A percentile compares a stretch with the other conserved stretches of the same genome.
These are phyloP conservation scores for Trididemnum clinides DNA, from an alignment of 23 tunicate genomes.

Conservation along the genomic window DNA sequence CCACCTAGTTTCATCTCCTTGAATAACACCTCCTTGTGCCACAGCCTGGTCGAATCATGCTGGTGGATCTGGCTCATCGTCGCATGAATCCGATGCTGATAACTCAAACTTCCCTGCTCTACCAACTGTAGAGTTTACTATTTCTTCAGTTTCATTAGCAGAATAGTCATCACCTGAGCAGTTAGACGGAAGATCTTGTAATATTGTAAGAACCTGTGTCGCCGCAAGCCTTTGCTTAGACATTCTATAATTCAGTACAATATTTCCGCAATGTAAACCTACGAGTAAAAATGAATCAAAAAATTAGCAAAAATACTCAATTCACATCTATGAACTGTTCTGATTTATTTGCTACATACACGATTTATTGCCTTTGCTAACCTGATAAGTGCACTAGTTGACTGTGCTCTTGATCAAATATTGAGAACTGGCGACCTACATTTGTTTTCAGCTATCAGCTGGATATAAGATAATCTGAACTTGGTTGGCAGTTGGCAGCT, in stretches of 20 bases:
- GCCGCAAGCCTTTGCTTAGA: background rate
- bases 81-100: background rate
- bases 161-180: background rate
- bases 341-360: no score
- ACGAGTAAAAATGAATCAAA: background rate
- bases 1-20: background rate
- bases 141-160: background rate
- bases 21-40: no score
- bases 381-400: no score
- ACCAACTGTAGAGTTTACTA: background rate
- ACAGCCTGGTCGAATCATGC: no score
- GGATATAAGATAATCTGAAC: no score
- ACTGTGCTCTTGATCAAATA: no score
- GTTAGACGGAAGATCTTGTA: background rate
- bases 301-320: background rate
- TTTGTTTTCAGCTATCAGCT: no score
- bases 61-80: background rate
- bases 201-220: background rate
- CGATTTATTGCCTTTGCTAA: no score
- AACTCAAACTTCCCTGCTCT: background rate
- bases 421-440: no score
- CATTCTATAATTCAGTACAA: background rate
- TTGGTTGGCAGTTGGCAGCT: background rate
- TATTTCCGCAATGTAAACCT: no score
- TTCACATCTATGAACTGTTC: no score